These are phyloP conservation scores for Papilio glaucus DNA, from an alignment of 1,140 invertebrate genomes.

Conservation along the genomic window DNA sequence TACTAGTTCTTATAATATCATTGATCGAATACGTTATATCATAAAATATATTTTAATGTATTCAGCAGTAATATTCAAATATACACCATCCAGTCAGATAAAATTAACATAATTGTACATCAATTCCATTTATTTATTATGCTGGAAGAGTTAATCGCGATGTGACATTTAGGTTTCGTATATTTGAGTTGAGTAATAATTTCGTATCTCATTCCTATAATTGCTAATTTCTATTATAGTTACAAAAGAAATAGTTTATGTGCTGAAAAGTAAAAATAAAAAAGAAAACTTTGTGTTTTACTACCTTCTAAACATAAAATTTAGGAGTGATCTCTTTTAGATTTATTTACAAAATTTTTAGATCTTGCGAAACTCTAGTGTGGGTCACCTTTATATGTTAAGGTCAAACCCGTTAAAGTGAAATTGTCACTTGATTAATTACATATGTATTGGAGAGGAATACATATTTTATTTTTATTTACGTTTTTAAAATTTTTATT, in stretches of 20 bases:
- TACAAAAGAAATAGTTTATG: background rate
- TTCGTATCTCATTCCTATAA: background rate
- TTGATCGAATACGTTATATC: background rate
- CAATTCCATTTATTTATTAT: background rate
- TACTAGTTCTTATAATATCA: background rate
- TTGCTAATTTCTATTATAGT: no score
- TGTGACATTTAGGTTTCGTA: background rate
- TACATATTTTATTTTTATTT: background rate
- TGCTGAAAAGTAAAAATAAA: background rate
- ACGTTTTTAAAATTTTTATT: background rate
- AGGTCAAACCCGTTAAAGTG: background rate
- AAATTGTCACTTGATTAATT: background rate
- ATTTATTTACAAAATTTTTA: background rate
- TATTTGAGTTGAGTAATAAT: constrained; percentile 6
- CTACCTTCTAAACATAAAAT: background rate
- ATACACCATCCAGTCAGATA: background rate
- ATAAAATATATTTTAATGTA: background rate
- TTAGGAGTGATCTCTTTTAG: background rate
- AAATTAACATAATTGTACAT: background rate
- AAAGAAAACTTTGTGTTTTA: background rate
- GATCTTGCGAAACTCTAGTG: background rate
- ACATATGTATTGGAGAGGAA: background rate
- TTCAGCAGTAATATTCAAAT: background rate
- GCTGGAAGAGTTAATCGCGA: background rate
- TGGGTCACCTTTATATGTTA: background rate